Base-by-base conservation (phyloP, 1,140 invertebrate genomes). In the Caenorhabditis remanei region DNA sequence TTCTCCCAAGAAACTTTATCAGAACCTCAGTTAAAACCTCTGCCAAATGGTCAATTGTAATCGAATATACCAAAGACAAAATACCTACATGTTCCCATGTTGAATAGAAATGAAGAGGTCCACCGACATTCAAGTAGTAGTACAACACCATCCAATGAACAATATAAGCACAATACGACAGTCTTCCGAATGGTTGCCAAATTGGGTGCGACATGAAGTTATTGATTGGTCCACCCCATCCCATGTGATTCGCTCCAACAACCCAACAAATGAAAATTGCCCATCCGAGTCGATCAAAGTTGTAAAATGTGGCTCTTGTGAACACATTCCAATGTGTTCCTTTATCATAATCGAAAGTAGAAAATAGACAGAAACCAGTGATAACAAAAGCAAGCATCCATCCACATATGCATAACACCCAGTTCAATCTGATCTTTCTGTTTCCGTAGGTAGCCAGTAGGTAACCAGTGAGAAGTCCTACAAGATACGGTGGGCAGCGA, bases 181-280 rank as follows among this genome's bases (percentile, higher is more conserved):
- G 71, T n/a, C 88, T 53, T 71, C 88, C 86, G 21, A 89, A 83
- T 16, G 88, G 88, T 40, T 84, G 83, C 83, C 86, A 89, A 41
- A 89, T 82, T 11, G 86, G 86, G n/a, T 85, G 86, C 0, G 79
- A 83, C 86, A 89, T 87, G 46, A 89, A 85, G 13, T 61, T 58
- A 13, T 89, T 84, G 11, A 89, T 88, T 21, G 88, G 88, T 32
- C 88, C 87, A 63, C 63, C 88, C 82, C 83, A 89, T 21, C 87
- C 87, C 53, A 83, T 79, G 61, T 84, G 75, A 24, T 82, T 75
- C 5, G 88, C 88, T n/a, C 41, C 63, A 19, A 89, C 87, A 24
- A 88, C 67, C 83, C 82, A 89, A 21, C 83, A 84, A 40, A 89
- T 58, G 9, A 75, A 84, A 14, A 89, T 0, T 56, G 13, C 58